These are phyloP conservation scores for Paramormyrops kingsleyae DNA, from an alignment of 2,113 vertebrate genomes.

Conservation along the genomic window DNA sequence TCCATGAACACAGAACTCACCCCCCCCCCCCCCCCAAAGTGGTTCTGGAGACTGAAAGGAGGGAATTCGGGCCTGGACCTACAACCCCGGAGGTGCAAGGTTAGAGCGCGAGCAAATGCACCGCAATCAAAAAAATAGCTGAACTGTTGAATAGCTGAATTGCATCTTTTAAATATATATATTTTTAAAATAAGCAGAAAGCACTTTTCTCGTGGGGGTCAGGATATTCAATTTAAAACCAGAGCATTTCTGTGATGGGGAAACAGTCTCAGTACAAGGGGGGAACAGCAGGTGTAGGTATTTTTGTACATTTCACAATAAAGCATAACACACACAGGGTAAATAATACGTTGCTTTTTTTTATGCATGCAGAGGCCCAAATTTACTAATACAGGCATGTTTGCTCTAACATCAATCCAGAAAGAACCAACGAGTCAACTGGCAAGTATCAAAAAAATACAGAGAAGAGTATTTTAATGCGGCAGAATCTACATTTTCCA, in stretches of 20 bases:
- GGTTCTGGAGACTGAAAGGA: background rate
- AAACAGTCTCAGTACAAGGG: background rate
- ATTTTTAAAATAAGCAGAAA: background rate
- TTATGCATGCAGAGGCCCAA: background rate
- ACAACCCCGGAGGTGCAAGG: background rate
- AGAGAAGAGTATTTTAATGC: background rate
- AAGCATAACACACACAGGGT: background rate
- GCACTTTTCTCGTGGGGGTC: background rate
- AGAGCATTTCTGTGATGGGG: background rate
- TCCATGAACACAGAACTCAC: background rate
- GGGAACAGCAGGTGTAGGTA: background rate
- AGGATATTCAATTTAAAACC: background rate
- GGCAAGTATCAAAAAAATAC: background rate
- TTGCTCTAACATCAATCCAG: background rate
- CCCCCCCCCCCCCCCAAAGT: background rate
- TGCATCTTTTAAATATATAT: background rate
- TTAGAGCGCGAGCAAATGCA: background rate
- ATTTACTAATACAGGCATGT: background rate
- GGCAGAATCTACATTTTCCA: background rate
- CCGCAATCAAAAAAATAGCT: background rate
- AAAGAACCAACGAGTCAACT: background rate
- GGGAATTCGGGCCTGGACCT: background rate
- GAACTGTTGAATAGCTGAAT: background rate
- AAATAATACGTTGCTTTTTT: background rate
- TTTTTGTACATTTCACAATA: background rate